Evolutionary conservation across 1,140 invertebrate species (phyloP).

Genomic region (Drosophila bocki): DNA sequence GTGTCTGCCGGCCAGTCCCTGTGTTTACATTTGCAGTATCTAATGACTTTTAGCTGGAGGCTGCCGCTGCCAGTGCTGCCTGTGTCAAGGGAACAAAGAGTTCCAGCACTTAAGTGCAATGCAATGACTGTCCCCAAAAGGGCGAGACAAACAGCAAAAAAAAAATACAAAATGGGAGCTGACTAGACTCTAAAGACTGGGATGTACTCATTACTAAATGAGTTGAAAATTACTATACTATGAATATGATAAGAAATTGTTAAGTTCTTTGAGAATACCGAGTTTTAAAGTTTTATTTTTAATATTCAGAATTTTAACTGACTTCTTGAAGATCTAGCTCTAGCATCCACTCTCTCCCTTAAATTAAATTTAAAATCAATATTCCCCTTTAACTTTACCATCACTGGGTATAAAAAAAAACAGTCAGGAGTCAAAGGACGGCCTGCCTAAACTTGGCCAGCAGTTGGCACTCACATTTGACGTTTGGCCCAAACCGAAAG

Average conservation of each 20-base stretch:
- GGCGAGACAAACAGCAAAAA: constrained; percentile 17
- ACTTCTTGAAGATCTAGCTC: neutral
- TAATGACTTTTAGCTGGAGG: constrained; percentile 77
- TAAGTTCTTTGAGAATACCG: neutral
- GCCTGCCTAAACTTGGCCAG: constrained; percentile 13
- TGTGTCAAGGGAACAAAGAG: constrained; percentile 69
- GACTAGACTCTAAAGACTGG: neutral
- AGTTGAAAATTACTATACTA: neutral
- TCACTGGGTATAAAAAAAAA: constrained; percentile 1
- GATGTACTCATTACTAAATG: neutral
- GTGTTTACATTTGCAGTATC: constrained; percentile 68
- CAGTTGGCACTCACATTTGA: constrained; percentile 57
- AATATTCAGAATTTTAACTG: neutral
- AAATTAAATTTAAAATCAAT: neutral
- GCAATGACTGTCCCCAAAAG: constrained; percentile 45
- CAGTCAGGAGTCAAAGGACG: neutral
- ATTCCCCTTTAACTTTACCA: neutral
- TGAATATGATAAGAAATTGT: neutral
- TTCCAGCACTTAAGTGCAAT: constrained; percentile 72
- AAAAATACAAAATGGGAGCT: neutral
- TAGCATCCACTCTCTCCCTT: neutral
- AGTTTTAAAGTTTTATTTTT: neutral
- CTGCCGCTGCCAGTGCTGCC: constrained; percentile 45
- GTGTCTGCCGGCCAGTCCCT: constrained; percentile 25
- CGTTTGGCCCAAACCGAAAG: constrained; percentile 58